Percentiles rank a stretch among this genome's conserved stretches.
These are phyloP conservation scores for Sebastes glaucus DNA, from an alignment of 2,797 vertebrate species.

Conservation along the genomic window DNA sequence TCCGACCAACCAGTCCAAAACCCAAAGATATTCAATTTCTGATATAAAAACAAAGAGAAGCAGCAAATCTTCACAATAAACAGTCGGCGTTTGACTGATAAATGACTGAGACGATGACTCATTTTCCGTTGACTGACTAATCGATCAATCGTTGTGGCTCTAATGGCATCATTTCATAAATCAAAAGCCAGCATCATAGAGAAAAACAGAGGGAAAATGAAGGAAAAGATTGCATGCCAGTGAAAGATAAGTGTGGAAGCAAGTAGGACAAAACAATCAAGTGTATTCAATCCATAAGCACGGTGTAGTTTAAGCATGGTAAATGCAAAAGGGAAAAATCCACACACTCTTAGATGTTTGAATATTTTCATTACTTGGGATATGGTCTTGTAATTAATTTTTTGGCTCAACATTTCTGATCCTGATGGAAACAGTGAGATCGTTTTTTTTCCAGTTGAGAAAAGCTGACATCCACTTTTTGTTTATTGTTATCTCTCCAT, in stretches of 20 bases:
- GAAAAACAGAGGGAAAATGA: background rate
- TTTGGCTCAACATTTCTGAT: background rate
- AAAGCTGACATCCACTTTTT: background rate
- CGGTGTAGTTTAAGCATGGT: background rate
- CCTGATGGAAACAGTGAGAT: background rate
- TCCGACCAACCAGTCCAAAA: background rate
- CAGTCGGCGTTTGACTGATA: fast-evolving
- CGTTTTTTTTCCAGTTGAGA: background rate
- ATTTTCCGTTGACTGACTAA: background rate
- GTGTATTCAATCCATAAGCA: background rate
- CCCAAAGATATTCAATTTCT: background rate
- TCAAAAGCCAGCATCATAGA: background rate
- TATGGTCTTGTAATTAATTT: background rate
- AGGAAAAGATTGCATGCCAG: background rate
- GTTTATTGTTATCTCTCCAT: background rate
- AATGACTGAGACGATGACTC: background rate
- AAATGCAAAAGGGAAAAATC: slow-evolving; percentile 13
- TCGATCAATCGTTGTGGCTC: background rate
- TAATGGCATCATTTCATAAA: background rate
- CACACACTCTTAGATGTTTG: background rate
- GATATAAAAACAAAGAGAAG: background rate
- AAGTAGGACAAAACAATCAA: background rate
- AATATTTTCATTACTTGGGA: background rate
- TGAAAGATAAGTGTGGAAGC: background rate
- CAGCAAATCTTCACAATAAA: background rate